Conservation (phyloP, 2,113 vertebrate genomes). For the Pelecanus crispus region DNA sequence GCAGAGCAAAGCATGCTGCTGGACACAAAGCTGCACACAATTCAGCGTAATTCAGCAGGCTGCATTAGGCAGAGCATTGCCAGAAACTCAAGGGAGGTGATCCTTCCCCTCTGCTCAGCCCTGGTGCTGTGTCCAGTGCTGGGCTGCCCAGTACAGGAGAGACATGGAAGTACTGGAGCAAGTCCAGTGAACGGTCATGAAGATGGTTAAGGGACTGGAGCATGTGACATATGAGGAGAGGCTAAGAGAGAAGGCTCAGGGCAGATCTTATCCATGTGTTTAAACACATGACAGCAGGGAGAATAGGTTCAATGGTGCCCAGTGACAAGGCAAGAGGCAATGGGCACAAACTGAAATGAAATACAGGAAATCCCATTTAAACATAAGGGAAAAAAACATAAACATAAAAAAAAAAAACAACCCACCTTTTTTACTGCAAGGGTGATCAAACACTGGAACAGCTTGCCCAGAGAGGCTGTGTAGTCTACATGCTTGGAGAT, state of each 20-base stretch:
- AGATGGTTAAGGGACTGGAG: background rate
- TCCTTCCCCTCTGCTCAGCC: background rate
- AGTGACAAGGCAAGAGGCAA: background rate
- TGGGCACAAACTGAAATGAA: background rate
- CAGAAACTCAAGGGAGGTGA: background rate
- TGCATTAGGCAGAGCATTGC: background rate
- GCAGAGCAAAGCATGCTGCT: background rate
- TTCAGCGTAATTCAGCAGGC: background rate
- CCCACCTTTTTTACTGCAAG: background rate
- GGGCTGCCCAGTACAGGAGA: background rate
- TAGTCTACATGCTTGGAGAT: background rate
- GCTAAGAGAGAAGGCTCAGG: background rate
- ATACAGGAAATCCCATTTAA: background rate
- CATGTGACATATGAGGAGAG: background rate
- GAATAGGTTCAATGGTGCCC: background rate
- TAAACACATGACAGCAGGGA: background rate
- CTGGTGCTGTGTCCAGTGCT: background rate
- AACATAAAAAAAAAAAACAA: background rate
- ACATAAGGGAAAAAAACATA: background rate
- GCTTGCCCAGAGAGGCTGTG: background rate
- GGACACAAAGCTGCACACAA: background rate
- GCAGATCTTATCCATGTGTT: background rate
- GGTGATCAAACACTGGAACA: background rate
- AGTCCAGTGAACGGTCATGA: background rate
- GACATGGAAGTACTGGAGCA: background rate